Evolutionary conservation across 2,888 invertebrate species (phyloP), one percentile per base, ranked within the genome.

Genomic region (Mechanitis mazaeus): DNA sequence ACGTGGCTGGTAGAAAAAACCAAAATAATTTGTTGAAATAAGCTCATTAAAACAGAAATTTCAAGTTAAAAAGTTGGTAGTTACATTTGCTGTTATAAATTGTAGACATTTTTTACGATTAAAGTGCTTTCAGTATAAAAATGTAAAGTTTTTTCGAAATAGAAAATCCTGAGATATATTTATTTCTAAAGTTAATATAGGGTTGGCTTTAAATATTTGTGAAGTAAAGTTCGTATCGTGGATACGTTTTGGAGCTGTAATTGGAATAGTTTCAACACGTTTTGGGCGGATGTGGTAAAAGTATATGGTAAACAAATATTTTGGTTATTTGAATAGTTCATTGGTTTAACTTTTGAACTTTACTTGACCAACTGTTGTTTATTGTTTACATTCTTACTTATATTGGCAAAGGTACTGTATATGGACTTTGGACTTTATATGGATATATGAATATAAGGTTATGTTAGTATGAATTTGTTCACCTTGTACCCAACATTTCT

Each of bases 401-500:
- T 35, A 35, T 42, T 42, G 9, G 9, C 42, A 42, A 38, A 38
- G 38, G 38, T 38, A 38, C 20, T 38, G 2, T 38, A 38, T 38
- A 1, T 7, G 7, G 7, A 38, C 38, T 38, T 6, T 38, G 7
- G 38, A 38, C 38, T 38, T 7, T 20, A 2, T 38, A 38, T 38
- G 38, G 42, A 9, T 42, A 9, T 3, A 42, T 9, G 9, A 9
- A 42, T 1, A 42, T 42, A 7, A 7, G 9, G 42, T 42, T 3
- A 11, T 0, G 1, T 42, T 42, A 9, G 9, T 42, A 42, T 42
- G 9, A 42, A 42, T 42, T 46, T 12, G 63, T 73, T 74, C 75
- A 91, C 91, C 84, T 96, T 95, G 88, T 96, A 97, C 33, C 97
- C 97, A 6, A 96, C 96, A 75, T 96, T 96, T 67, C 96, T 93